A percentile compares a stretch with the other conserved stretches of the same genome.
Evolutionary conservation across 2,113 vertebrate genomes (phyloP).

Genomic region (Psilopogon haemacephalus): DNA sequence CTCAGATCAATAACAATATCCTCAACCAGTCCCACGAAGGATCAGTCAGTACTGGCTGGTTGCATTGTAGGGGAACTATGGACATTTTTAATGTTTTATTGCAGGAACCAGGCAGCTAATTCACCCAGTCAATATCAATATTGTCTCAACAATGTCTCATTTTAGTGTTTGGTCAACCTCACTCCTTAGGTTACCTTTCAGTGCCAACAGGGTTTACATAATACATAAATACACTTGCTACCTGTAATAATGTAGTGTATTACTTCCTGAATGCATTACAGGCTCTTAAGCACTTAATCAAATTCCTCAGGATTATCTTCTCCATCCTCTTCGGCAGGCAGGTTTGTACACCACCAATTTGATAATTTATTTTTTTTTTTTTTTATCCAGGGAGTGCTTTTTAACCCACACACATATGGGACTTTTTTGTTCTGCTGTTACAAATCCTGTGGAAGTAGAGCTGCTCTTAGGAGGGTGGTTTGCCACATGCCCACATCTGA

Average conservation of each 20-base stretch:
- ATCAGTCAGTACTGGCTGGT: neutral
- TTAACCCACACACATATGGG: neutral
- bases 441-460: neutral
- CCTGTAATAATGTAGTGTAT: neutral
- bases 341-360: neutral
- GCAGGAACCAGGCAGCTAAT: neutral
- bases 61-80: neutral
- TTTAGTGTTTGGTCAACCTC: neutral
- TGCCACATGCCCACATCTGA: neutral
- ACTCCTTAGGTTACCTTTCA: neutral
- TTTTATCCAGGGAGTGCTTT: neutral
- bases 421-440: neutral
- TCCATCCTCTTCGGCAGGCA: neutral
- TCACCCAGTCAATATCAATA: neutral
- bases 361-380: neutral
- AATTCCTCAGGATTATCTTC: slow-evolving; percentile 30
- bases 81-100: neutral
- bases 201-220: neutral
- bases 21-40: neutral
- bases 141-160: neutral
- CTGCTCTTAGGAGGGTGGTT: neutral
- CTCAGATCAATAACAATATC: neutral
- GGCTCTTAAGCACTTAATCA: slow-evolving; percentile 42
- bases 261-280: slow-evolving; percentile 28
- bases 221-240: neutral